Conservation (phyloP, 2,113 vertebrate genomes). For the Paralichthys olivaceus region DNA sequence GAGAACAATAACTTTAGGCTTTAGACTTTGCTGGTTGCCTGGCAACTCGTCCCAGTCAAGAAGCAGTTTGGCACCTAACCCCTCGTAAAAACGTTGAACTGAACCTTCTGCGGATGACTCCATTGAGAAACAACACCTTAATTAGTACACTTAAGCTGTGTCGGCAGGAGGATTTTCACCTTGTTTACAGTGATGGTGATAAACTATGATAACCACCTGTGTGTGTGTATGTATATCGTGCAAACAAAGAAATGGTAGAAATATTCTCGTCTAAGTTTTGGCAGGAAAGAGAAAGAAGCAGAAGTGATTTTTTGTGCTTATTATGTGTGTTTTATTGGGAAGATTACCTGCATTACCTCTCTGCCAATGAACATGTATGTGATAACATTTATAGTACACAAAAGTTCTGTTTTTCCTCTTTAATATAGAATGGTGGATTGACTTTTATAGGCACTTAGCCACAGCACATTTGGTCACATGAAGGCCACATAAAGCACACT, state of each 20-base stretch:
- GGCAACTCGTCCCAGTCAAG: neutral
- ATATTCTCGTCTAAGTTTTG: neutral
- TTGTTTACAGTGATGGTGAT: neutral
- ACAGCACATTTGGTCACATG: constrained; percentile 52
- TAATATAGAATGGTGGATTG: constrained; percentile 35
- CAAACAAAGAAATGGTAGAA: neutral
- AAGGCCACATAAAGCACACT: constrained; percentile 45
- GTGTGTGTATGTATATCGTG: too few species aligned
- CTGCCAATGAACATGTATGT: neutral
- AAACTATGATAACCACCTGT: neutral
- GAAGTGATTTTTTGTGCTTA: neutral
- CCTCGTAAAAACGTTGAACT: neutral
- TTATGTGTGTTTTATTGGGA: neutral
- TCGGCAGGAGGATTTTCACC: neutral
- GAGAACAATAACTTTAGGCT: neutral
- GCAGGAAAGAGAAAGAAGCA: too few species aligned
- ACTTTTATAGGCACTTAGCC: constrained; percentile 62
- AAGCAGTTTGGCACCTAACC: neutral
- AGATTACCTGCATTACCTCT: neutral
- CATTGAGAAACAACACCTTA: neutral
- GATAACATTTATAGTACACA: neutral
- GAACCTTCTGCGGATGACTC: neutral
- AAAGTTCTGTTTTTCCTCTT: neutral
- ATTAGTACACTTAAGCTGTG: neutral
- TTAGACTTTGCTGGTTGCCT: neutral